A percentile compares a stretch with the other conserved stretches of the same genome.
Conservation (phyloP, 2,113 vertebrate genomes). For the Phalacrocorax brasilianus region DNA sequence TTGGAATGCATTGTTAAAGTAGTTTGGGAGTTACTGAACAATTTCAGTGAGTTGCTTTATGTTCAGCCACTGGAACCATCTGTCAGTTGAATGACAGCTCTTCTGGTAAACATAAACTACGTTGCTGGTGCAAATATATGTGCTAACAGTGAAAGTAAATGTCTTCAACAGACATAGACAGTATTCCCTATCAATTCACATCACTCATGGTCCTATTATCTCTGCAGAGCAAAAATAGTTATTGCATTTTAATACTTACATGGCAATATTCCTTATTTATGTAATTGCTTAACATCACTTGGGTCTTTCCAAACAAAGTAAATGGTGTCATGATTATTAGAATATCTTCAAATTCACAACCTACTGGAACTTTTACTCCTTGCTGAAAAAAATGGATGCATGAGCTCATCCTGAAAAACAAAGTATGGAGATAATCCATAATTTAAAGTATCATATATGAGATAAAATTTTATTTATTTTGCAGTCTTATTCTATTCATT, state of each 20-base stretch:
- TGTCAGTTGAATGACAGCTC: background rate
- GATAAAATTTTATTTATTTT: background rate
- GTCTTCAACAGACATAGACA: background rate
- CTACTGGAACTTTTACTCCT: background rate
- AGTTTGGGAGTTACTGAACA: conserved; percentile 1
- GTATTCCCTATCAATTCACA: background rate
- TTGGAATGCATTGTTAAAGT: background rate
- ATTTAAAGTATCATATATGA: background rate
- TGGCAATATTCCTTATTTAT: background rate
- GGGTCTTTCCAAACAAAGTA: background rate
- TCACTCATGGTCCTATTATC: background rate
- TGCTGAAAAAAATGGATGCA: background rate
- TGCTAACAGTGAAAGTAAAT: background rate
- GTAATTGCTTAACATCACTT: background rate
- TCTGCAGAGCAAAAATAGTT: background rate
- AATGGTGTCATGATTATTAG: background rate
- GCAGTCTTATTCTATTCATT: background rate
- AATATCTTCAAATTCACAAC: background rate
- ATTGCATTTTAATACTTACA: background rate
- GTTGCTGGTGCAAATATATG: background rate
- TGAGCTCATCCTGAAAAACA: background rate
- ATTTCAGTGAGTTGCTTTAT: background rate
- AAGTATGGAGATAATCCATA: background rate
- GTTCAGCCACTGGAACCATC: background rate
- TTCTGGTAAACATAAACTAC: background rate